Evolutionary conservation across 2,888 invertebrate species (phyloP).

Genomic region (Chironomus tentans): DNA sequence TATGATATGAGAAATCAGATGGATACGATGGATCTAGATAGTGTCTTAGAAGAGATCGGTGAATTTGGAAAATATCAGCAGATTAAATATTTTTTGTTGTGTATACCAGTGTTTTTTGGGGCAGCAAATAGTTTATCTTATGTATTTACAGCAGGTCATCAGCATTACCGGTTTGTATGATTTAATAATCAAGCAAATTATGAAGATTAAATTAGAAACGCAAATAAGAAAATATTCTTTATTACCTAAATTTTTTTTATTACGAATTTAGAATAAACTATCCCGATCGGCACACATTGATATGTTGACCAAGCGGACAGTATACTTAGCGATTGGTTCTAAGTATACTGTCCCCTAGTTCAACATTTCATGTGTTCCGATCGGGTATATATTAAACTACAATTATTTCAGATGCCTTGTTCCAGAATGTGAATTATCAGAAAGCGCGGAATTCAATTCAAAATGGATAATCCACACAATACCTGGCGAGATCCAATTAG

Average conservation of each 20-base stretch:
- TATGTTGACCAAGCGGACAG: too few relatives aligned
- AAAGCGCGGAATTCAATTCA: conserved; percentile 32
- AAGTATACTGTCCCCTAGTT: too few relatives aligned
- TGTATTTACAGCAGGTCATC: conserved; percentile 52
- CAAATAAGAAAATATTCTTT: too few relatives aligned
- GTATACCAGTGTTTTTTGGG: conserved; percentile 50
- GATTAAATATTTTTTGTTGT: conserved; percentile 47
- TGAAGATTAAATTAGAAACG: not conserved
- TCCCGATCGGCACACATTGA: too few relatives aligned
- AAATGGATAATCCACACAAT: conserved; percentile 35
- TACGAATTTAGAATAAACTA: too few relatives aligned
- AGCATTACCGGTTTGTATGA: conserved; percentile 46
- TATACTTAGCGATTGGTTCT: too few relatives aligned
- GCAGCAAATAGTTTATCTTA: conserved; percentile 53
- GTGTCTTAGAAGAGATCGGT: conserved; percentile 50
- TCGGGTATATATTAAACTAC: too few relatives aligned
- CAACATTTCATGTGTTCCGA: too few relatives aligned
- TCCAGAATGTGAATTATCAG: conserved; percentile 36
- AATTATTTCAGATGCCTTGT: conserved; percentile 29
- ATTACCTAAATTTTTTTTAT: too few relatives aligned
- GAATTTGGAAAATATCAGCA: conserved; percentile 52
- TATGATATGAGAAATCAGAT: too few relatives aligned
- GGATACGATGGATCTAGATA: conserved; percentile 50
- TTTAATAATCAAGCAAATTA: not conserved
- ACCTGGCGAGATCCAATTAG: conserved; percentile 30